Conservation (phyloP, 2,888 invertebrate genomes). For the Parthenolecanium corni region DNA sequence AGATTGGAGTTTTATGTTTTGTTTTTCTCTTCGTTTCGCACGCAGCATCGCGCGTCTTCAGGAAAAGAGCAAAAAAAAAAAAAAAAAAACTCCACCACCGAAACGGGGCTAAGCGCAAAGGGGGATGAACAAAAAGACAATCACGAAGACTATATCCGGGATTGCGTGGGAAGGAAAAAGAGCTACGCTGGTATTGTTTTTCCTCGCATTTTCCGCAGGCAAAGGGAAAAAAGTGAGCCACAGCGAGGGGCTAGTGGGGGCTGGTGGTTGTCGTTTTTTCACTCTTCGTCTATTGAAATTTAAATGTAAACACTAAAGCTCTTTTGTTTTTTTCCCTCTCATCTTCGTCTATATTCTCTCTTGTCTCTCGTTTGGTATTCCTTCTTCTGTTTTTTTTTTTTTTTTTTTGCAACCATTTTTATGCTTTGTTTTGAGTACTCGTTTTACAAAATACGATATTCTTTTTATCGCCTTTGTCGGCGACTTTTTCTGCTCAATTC, state of each 20-base stretch:
- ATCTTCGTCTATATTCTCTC: no score
- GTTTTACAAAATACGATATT: background rate
- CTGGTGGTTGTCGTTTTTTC: conserved; percentile 1
- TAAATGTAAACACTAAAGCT: conserved; percentile 20
- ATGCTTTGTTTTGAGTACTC: background rate
- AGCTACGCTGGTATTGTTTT: conserved; percentile 19
- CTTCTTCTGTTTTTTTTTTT: no score
- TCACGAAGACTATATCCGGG: conserved; percentile 16
- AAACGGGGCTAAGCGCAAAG: no score
- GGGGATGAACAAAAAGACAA: conserved; percentile 6
- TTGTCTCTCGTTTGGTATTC: no score
- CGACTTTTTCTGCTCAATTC: background rate
- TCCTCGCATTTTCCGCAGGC: background rate
- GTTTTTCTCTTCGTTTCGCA: background rate
- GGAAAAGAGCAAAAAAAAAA: conserved; percentile 14
- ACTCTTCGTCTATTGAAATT: conserved; percentile 7
- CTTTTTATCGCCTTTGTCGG: background rate
- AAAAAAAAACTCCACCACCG: no score
- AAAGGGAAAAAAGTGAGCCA: no score
- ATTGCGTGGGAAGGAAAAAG: conserved; percentile 15
- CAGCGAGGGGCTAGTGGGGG: background rate
- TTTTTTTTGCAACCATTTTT: background rate
- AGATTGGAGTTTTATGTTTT: conserved; percentile 28
- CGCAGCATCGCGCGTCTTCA: conserved; percentile 6
- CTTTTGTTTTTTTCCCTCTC: no score